Base-by-base conservation (phyloP, 2,888 invertebrate genomes). In the Druceiella hillmani region DNA sequence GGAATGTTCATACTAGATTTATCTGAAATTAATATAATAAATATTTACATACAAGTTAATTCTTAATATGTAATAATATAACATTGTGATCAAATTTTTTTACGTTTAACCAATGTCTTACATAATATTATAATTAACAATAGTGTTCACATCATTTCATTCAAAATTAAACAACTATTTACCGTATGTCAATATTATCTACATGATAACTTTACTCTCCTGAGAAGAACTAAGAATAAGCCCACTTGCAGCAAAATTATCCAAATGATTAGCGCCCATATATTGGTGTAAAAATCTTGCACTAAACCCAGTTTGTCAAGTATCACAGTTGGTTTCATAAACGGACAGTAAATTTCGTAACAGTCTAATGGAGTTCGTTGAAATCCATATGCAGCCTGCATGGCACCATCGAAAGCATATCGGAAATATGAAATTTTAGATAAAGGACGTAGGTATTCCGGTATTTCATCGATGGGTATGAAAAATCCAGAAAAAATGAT, bases 401-500 rank as follows among this genome's bases (percentile, higher is more conserved):
- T 58, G 7, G 81, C 65, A 1, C 85, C 87, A 56, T 87, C 85
- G 55, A 87, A 87, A 1, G 81, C 75, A 54, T 87, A 88, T 15
- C 86, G 78, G 54, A 87, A 84, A 56, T 84, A 87, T 11, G 87
- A 87, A 9, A 85, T 61, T 33, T 73, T 67, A 4, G 83, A 79
- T 6, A 88, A 58, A 39, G 83, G 81, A 16, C 75, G 76, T 29
- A 89, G 66, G 52, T 81, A 86, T 2, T 58, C 51, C 0, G 86
- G 79, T 52, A 89, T 76, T 49, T 87, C 87, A 22, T 73, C 66
- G 55, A 86, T 76, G 33, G 83, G 82, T 32, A 89, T 79, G 59
- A 89, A 88, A 62, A 88, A 89, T 32, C 88, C 89, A 2, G 87
- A 84, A 62, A 89, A 89, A 52, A 89, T 75, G 49, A 89, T 63